These are phyloP conservation scores for Schizotus pectinicornis DNA, from an alignment of 2,888 invertebrate species.

Conservation along the genomic window DNA sequence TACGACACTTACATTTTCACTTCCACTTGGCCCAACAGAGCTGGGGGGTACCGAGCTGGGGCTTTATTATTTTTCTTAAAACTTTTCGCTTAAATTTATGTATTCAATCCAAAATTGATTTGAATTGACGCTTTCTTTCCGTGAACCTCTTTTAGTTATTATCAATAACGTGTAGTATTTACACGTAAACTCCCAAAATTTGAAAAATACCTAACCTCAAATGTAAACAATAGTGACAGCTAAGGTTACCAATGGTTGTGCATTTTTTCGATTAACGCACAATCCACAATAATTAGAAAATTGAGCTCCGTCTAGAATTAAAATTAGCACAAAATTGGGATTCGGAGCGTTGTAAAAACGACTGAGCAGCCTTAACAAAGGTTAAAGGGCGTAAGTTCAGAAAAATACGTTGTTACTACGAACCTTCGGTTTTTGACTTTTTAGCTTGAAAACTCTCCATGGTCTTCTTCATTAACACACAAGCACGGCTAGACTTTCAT, in stretches of 20 bases:
- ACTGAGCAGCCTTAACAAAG: neutral
- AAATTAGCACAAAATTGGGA: too few relatives aligned
- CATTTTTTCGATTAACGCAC: neutral
- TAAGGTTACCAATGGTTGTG: neutral
- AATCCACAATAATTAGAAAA: neutral
- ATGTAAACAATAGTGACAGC: conserved; percentile 1
- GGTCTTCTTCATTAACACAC: conserved; percentile 1
- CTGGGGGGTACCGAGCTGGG: too few relatives aligned
- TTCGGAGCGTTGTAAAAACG: too few relatives aligned
- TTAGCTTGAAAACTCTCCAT: conserved; percentile 52
- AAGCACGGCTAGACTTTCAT: too few relatives aligned
- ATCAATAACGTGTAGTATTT: too few relatives aligned
- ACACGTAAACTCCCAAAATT: neutral
- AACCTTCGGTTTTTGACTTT: conserved; percentile 54
- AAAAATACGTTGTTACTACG: conserved; percentile 19
- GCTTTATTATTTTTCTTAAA: too few relatives aligned
- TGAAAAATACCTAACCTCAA: conserved; percentile 10
- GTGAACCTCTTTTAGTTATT: too few relatives aligned
- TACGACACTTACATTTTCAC: too few relatives aligned
- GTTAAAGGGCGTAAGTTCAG: neutral
- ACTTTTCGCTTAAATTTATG: too few relatives aligned
- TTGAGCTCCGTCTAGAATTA: neutral
- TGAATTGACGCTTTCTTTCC: too few relatives aligned
- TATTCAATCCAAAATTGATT: too few relatives aligned
- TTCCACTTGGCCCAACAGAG: too few relatives aligned